phyloP scores from a whole-genome alignment of 1,140 invertebrate genomes.

The Drosophila nasuta region DNA sequence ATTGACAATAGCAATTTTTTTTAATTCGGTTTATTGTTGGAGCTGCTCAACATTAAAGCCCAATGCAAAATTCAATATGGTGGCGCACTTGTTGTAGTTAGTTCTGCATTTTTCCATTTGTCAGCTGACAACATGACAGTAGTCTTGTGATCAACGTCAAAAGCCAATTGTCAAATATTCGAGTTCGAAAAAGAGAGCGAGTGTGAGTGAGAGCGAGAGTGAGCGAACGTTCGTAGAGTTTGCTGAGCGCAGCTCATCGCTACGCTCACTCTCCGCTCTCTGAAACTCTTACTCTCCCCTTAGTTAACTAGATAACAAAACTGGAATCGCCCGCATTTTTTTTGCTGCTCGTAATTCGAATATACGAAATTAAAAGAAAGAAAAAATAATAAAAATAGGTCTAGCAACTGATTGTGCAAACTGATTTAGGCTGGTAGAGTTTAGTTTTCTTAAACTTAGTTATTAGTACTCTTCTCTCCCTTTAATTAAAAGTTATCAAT shows the following conservation, averaged over 20 bases:
- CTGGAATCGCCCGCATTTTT: slow-evolving; percentile 38
- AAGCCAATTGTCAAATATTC: slow-evolving; percentile 75
- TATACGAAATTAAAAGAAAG: background rate
- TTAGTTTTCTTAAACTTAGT: slow-evolving; percentile 1
- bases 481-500: slow-evolving; percentile 41
- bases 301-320: slow-evolving; percentile 31
- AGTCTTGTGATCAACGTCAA: slow-evolving; percentile 80
- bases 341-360: slow-evolving; percentile 3
- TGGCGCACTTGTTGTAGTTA: slow-evolving; percentile 24
- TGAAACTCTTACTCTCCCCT: slow-evolving; percentile 1
- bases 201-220: slow-evolving; percentile 17
- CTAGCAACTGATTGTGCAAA: slow-evolving; percentile 10
- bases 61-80: slow-evolving; percentile 64
- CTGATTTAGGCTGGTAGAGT: slow-evolving; percentile 1
- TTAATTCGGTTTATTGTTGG: background rate
- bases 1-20: background rate
- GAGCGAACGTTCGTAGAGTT: slow-evolving; percentile 5
- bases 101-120: slow-evolving; percentile 60
- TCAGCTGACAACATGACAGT: slow-evolving; percentile 78
- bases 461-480: slow-evolving; percentile 2
- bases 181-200: slow-evolving; percentile 62
- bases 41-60: background rate
- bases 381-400: slow-evolving; percentile 2
- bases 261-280: background rate
- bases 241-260: slow-evolving; percentile 10